Base-by-base conservation (phyloP, 2,797 vertebrate genomes). In the Choloepus didactylus region DNA sequence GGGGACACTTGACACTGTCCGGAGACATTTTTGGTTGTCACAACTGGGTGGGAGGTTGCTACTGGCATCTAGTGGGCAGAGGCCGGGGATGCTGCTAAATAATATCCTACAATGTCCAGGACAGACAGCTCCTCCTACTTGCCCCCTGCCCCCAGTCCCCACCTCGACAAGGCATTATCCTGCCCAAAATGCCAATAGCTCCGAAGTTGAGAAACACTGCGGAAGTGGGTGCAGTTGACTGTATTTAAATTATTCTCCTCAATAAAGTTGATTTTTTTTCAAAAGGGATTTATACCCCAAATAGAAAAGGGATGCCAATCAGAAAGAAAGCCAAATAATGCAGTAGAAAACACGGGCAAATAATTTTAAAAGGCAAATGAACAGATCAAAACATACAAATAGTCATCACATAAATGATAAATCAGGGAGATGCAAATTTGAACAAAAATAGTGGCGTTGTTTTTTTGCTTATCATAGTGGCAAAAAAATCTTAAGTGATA, bases 391-490 rank as follows among this genome's bases (percentile, higher is more conserved):
- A 92, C 79, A 87, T 54, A 66, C 18, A 66, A 59, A 12, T 9
- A 56, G 51, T 16, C 64, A 41, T 35, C 7, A 49, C 38, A 27
- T 18, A 25, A 31, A 25, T 25, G 18, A 41, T 38, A 25, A 59
- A 44, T 35, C 38, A 27, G n/a, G 72, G 51, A 69, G 44, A 62
- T 75, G 46, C 72, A 67, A 35, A 82, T 31, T 25, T 18, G 3
- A 35, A 76, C 9, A 49, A 18, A n/a, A 82, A 23, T 62, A 29
- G 18, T 44, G 31, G 16, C 16, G 54, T 15, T 38, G 54, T 15
- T 38, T 8, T 49, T 15, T 10, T 1, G 5, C 2, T 60, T 38
- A 8, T 29, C 15, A 15, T 44, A n/a, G 0, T 1, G n/a, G 64
- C 46, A 4, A 41, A 29, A 64, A 10, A 62, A 23, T 8, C 31